Conservation (phyloP, 2,888 invertebrate species). For the Habroteleia sp. region DNA sequence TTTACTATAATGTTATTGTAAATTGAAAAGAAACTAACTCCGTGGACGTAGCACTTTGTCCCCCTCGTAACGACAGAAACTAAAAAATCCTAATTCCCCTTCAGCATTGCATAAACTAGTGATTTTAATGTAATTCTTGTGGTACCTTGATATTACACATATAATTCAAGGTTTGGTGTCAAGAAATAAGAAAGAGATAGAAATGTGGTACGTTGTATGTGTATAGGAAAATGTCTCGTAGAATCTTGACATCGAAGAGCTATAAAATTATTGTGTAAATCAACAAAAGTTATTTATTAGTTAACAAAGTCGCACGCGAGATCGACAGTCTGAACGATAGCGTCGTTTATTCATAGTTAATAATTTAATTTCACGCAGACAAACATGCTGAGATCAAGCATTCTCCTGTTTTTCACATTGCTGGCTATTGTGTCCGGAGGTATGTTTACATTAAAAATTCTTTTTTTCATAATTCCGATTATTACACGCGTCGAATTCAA, state of each 20-base stretch:
- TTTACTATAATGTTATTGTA: no score
- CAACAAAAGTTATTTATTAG: conserved; percentile 12
- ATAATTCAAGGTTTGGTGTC: no score
- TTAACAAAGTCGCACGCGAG: background rate
- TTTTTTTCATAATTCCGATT: background rate
- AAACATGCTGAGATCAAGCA: conserved; percentile 34
- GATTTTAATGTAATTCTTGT: no score
- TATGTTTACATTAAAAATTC: conserved; percentile 44
- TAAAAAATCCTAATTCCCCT: no score
- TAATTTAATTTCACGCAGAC: conserved; percentile 32
- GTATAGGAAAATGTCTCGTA: conserved; percentile 49
- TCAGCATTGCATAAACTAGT: no score
- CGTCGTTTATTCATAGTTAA: conserved; percentile 7
- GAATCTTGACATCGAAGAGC: conserved; percentile 42
- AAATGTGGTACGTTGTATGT: conserved; percentile 18
- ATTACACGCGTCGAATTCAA: no score
- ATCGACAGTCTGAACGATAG: background rate
- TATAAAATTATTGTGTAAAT: conserved; percentile 40
- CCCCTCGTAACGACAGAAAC: no score
- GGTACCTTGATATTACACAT: no score
- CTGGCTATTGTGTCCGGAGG: conserved; percentile 45
- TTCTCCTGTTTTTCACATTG: conserved; percentile 23
- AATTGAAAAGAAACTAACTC: no score
- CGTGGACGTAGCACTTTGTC: no score
- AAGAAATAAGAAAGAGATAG: no score